Base-by-base conservation (phyloP, 64 coral and sea anemone species). In the Actinia tenebrosa region DNA sequence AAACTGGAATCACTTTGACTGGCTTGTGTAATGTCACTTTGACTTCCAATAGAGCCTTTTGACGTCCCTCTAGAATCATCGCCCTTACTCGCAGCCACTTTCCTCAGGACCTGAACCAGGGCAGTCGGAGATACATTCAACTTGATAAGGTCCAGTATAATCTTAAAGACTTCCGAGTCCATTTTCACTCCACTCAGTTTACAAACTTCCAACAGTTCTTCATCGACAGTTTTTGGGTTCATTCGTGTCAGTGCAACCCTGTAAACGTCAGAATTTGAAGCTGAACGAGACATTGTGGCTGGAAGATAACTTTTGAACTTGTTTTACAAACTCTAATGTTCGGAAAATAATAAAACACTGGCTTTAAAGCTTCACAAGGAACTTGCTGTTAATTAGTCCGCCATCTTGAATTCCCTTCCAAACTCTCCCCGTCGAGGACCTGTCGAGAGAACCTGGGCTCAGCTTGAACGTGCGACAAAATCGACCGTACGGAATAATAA, bases 181-280 rank as follows among this genome's bases (percentile, higher is more conserved):
- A 99, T 58, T 78, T 88, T 95, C 2, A 99, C 97, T 50, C 97
- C 97, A 62, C 97, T 99, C 72, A 99, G 87, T 26, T 91, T 99
- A 45, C 97, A 99, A 27, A 99, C 20, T 14, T 99, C 97, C 1
- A 95, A 58, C 54, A 99, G 83, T 61, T 99, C 97, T 82, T 99
- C 93, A 14, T 99, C 97, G 45, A 91, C 53, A 37, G 87, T 94
- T 77, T 95, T 92, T 22, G 97, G 79, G 37, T 82, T 93, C 42
- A 90, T 45, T 64, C 97, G 91, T 9, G 93, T 90, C 19, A 93
- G 72, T 15, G 86, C 83, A 20, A 95, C 97, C 83, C 91, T 95
- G 78, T 99, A 95, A 17, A 90, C 78, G 52, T 98, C 96, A 53
- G 96, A 64, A 17, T 85, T 93, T 43, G 90, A 92, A 78, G 71